Base-by-base conservation (phyloP, 2,888 invertebrate genomes). In the Cacoxenus indagator region DNA sequence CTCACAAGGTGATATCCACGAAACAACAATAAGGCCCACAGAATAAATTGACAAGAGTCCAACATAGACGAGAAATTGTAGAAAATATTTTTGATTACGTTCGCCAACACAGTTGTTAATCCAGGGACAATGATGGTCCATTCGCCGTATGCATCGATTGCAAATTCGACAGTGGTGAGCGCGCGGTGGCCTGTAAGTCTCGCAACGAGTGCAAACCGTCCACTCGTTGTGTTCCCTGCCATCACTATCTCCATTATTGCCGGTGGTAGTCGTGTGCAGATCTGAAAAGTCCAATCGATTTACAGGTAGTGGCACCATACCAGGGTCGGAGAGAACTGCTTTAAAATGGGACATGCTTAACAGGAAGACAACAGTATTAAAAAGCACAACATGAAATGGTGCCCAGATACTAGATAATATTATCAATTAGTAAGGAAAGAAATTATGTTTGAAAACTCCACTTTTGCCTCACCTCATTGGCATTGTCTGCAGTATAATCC, bases 41-140 rank as follows among this genome's bases (percentile, higher is more conserved):
- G 94, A 92, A 85, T 94, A 94, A 0, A 90, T 76, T 1, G 92
- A 90, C 70, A 93, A 86, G 57, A 91, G 87, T 67, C 93, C 94
- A 70, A 94, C 94, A 86, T 94, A 96, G 51, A 95, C 90, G 73
- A 95, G 90, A 90, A 96, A 96, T 85, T 96, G 94, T 75, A 96
- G 91, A 88, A 96, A 96, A 89, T 94, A 96, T 87, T 96, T 96
- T 89, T 96, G 96, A 90, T 97, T 96, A 82, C 92, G 91, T 88
- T 96, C 96, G 55, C 96, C 96, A 4, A 96, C 95, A 87, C 96
- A 96, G 87, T 97, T 97, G 87, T 97, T 97, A 61, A 96, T 96
- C 95, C 95, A 95, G 4, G 95, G 94, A 87, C 96, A 96, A 87
- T 96, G 96, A 59, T 88, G 87, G 68, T 88, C 88, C 87, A 88